Conservation (phyloP, 2,113 vertebrate genomes). For the Eulemur macaco region DNA sequence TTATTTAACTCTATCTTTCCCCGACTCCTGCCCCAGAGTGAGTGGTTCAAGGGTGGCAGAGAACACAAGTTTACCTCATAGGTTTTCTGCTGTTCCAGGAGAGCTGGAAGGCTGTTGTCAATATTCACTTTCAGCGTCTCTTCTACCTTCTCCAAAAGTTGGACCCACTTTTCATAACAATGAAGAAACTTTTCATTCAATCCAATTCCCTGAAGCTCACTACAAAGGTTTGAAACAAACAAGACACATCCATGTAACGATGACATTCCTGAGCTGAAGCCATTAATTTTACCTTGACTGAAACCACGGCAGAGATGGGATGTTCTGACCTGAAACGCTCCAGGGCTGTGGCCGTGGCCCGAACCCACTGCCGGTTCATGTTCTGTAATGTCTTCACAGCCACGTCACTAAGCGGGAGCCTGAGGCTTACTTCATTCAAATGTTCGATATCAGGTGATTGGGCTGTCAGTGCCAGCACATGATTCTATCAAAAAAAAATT, state of each 20-base stretch:
- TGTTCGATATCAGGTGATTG: constrained; percentile 88
- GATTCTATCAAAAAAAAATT: constrained; percentile 78
- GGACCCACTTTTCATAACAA: constrained; percentile 92
- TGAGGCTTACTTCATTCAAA: constrained; percentile 91
- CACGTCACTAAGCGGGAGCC: constrained; percentile 85
- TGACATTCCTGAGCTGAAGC: not conserved
- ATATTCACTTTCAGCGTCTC: constrained; percentile 85
- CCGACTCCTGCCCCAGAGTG: not conserved
- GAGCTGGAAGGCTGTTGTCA: constrained; percentile 82
- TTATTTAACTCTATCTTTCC: not conserved
- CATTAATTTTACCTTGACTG: not conserved
- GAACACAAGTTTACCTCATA: constrained; percentile 87
- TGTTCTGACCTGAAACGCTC: constrained; percentile 90
- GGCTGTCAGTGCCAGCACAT: constrained; percentile 85
- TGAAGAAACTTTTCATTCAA: constrained; percentile 88
- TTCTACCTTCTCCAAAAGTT: constrained; percentile 91
- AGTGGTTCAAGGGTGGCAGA: not conserved
- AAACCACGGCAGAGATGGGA: not conserved
- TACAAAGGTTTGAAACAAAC: constrained; percentile 74
- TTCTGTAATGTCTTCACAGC: constrained; percentile 85
- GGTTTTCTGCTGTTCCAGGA: constrained; percentile 89
- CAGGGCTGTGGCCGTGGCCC: constrained; percentile 83
- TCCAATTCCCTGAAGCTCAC: constrained; percentile 86
- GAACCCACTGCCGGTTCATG: constrained; percentile 88
- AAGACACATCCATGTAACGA: not conserved